A percentile compares a stretch with the other conserved stretches of the same genome.
These are phyloP conservation scores for Hemiprocne comata DNA, from an alignment of 2,113 vertebrate genomes.

Conservation along the genomic window DNA sequence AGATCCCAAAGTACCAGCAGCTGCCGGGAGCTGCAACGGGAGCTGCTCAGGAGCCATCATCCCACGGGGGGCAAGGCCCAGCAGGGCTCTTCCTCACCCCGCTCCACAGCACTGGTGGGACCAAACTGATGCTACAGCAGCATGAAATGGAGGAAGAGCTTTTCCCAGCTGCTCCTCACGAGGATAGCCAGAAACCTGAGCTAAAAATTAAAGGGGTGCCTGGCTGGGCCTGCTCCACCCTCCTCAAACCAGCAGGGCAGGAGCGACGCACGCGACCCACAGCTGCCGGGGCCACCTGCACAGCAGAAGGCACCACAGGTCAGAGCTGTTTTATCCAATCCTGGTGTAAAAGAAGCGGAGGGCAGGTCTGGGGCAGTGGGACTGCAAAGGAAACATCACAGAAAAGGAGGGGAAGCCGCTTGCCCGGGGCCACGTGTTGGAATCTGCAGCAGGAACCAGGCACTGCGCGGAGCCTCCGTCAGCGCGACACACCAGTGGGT, in stretches of 20 bases:
- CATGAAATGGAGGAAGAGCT: not conserved
- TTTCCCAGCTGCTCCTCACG: not conserved
- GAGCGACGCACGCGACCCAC: rapidly evolving
- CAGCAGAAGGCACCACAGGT: not conserved
- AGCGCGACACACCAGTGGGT: rapidly evolving
- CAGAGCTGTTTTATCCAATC: not conserved
- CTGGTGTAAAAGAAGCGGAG: rapidly evolving
- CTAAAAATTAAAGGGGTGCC: not conserved
- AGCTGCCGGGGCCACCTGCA: not conserved
- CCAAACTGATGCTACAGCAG: not conserved
- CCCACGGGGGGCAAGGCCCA: rapidly evolving
- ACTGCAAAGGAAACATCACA: rapidly evolving
- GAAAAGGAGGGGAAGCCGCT: not conserved
- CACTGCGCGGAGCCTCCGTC: not conserved
- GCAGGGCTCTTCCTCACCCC: not conserved
- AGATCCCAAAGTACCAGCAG: not conserved
- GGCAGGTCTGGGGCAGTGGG: not conserved
- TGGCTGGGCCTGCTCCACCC: not conserved
- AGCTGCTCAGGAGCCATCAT: not conserved
- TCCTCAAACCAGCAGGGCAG: not conserved
- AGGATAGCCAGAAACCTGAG: not conserved
- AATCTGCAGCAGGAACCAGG: not conserved
- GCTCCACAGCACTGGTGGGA: not conserved
- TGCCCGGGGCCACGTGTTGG: not conserved
- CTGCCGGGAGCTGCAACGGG: not conserved